Evolutionary conservation across 2,113 vertebrate genomes (phyloP).

Genomic region (Grallaria varia): DNA sequence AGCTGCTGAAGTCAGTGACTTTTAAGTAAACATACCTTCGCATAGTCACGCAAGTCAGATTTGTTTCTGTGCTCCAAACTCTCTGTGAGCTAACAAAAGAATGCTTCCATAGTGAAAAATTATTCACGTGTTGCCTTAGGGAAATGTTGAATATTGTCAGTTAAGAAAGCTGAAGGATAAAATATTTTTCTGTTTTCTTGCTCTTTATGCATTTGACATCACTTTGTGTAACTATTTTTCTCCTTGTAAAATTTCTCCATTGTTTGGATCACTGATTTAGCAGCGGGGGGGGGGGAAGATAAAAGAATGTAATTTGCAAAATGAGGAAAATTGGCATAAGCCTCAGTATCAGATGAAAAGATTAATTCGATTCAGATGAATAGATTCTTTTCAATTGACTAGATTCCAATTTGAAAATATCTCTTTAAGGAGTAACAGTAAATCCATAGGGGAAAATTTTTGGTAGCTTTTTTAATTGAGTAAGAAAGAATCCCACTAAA

Average conservation of each 20-base stretch:
- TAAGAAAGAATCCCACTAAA: background rate
- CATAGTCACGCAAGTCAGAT: background rate
- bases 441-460: background rate
- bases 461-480: background rate
- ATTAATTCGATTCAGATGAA: background rate
- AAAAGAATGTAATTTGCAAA: constrained; percentile 25
- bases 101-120: constrained; percentile 10
- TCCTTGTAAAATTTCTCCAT: background rate
- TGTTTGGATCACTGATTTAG: constrained; percentile 2
- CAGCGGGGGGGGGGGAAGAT: background rate
- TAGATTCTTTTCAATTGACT: background rate
- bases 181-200: background rate
- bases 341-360: background rate
- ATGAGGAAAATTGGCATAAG: background rate
- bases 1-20: constrained; percentile 6
- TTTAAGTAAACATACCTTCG: background rate
- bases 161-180: background rate
- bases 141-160: constrained; percentile 1
- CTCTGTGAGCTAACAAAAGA: background rate
- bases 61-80: background rate
- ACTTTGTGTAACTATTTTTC: background rate
- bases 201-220: background rate
- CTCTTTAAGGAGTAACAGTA: background rate
- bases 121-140: background rate
- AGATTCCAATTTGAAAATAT: background rate